These are phyloP conservation scores for Drosophila mayri DNA, from an alignment of 1,140 invertebrate species.

Conservation along the genomic window DNA sequence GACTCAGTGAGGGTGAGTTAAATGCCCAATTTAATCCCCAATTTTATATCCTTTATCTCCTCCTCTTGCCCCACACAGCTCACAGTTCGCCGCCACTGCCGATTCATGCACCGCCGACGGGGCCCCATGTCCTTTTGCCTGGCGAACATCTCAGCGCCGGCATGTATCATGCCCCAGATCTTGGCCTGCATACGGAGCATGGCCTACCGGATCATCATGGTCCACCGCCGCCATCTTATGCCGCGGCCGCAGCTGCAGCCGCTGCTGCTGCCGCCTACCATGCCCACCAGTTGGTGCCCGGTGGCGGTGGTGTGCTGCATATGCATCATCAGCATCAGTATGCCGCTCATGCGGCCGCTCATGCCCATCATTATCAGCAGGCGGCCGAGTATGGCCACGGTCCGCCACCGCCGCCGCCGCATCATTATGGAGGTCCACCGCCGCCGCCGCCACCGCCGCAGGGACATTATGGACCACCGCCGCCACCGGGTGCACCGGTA, in stretches of 20 bases:
- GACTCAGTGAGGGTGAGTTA: constrained; percentile 71
- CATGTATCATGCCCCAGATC: constrained; percentile 78
- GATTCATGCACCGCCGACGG: constrained; percentile 49
- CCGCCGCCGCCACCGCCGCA: constrained; percentile 56
- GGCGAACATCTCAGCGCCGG: constrained; percentile 70
- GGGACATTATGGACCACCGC: constrained; percentile 59
- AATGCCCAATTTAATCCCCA: neutral
- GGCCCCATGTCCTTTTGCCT: constrained; percentile 58
- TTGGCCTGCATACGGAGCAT: constrained; percentile 79
- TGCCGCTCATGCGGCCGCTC: constrained; percentile 59
- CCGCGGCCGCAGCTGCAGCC: constrained; percentile 74
- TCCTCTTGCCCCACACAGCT: constrained; percentile 19
- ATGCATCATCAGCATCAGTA: constrained; percentile 73
- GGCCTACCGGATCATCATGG: constrained; percentile 71
- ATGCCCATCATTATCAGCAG: constrained; percentile 69
- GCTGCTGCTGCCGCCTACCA: constrained; percentile 79
- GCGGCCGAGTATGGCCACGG: constrained; percentile 70
- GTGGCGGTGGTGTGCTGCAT: constrained; percentile 57
- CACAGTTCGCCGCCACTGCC: constrained; percentile 71
- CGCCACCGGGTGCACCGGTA: constrained; percentile 44
- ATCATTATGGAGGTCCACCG: constrained; percentile 55
- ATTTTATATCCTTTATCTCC: neutral
- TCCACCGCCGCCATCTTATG: constrained; percentile 73
- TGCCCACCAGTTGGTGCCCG: constrained; percentile 72
- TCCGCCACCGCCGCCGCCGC: constrained; percentile 41